phyloP scores from a whole-genome alignment of 2,888 invertebrate species.

The Subacronicta megacephala region DNA sequence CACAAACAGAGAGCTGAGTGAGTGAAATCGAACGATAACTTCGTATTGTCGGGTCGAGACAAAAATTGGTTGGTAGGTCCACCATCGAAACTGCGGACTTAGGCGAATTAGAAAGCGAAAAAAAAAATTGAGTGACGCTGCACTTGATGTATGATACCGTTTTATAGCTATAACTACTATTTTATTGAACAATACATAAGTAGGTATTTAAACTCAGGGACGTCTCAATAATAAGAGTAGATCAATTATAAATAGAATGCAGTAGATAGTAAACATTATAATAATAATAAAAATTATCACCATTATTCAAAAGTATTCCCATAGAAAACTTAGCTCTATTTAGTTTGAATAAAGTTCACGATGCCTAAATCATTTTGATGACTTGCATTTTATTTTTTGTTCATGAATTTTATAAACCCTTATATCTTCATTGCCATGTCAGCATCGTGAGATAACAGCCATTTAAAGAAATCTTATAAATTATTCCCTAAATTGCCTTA shows the following conservation, averaged over 20 bases:
- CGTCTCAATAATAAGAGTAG: too few species aligned
- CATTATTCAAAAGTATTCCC: too few species aligned
- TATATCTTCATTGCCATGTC: conserved; percentile 11
- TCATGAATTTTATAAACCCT: conserved; percentile 1
- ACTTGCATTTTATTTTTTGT: neutral
- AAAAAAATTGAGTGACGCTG: neutral
- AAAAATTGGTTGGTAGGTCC: conserved; percentile 34
- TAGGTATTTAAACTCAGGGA: too few species aligned
- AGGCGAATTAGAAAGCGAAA: neutral
- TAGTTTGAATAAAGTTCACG: neutral
- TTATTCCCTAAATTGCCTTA: conserved; percentile 9
- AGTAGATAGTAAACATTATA: too few species aligned
- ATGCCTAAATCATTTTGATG: too few species aligned
- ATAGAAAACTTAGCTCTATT: neutral
- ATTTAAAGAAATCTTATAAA: conserved; percentile 20
- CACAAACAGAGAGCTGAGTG: conserved; percentile 57
- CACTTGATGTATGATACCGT: neutral
- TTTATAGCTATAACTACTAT: too few species aligned
- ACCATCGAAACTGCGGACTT: conserved; percentile 37
- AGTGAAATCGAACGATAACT: conserved; percentile 69
- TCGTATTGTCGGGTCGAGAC: conserved; percentile 58
- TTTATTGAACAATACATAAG: too few species aligned
- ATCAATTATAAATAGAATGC: too few species aligned
- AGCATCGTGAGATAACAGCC: conserved; percentile 10
- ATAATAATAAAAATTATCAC: too few species aligned